Evolutionary conservation across 2,113 vertebrate genomes (phyloP), one percentile per base, ranked within the genome.

Genomic region (Dolichotis patagonum): DNA sequence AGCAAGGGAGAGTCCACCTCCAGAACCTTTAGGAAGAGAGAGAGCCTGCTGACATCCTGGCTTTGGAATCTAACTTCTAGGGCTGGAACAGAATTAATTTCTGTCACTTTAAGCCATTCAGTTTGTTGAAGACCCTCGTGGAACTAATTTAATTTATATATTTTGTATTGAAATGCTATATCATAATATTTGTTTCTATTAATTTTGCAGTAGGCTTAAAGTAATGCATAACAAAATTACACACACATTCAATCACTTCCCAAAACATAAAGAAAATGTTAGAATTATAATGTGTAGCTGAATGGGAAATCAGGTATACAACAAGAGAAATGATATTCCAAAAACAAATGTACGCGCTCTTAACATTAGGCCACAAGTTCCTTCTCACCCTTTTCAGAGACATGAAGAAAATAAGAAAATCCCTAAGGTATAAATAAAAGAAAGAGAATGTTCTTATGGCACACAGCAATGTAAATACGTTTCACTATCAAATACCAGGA

Each of bases 141-240:
- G 90, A 94, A 89, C 1, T 17, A 89, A 86, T 54, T 73, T 13
- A n/a, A 85, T 69, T 71, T n/a, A 54, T 52, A 65, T 62, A 43
- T 82, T 28, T 35, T 20, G n/a, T 69, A 46, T 38, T 46, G 41
- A 56, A 30, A 63, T 85, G 7, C 13, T 7, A 69, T n/a, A 81
- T 54, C 35, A 46, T 13, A 10, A 10, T 83, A 56, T 93, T 43
- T 49, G 9, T 67, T 14, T 24, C 8, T 43, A 22, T 20, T 60
- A 77, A 88, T 88, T 85, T 6, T 22, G 67, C 85, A 88, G 80
- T 4, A 85, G 14, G 6, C 91, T 86, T 94, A 43, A 93, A 88
- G 60, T 4, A 54, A 84, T 2, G 46, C 4, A 65, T 38, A 96
- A 67, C 71, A 91, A 91, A 93, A 43, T 87, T 10, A 87, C 9